A percentile compares a stretch with the other conserved stretches of the same genome.
Evolutionary conservation across 2,113 vertebrate species (phyloP).

Genomic region (Chaenocephalus aceratus): DNA sequence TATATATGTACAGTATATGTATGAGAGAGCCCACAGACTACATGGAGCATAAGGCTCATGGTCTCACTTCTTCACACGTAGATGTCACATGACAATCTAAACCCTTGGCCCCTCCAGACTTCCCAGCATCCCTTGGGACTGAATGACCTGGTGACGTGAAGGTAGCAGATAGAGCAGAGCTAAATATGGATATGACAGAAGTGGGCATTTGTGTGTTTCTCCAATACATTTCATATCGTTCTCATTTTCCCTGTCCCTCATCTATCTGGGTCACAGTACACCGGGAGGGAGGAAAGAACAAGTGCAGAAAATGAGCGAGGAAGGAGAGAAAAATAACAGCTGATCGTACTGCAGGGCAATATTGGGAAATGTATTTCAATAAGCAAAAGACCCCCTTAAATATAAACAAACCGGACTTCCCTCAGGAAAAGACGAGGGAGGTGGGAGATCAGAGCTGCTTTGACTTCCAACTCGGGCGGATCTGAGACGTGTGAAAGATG

Average conservation of each 20-base stretch:
- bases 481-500: slow-evolving; percentile 1
- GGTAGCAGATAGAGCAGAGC: slow-evolving; percentile 46
- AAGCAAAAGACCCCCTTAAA: neutral
- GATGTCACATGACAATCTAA: slow-evolving; percentile 29
- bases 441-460: slow-evolving; percentile 18
- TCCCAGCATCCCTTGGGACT: slow-evolving; percentile 38
- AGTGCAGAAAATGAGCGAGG: neutral
- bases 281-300: slow-evolving; percentile 17
- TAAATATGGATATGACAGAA: slow-evolving; percentile 49
- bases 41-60: neutral
- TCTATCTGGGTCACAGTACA: slow-evolving; percentile 83
- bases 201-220: slow-evolving; percentile 4
- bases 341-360: neutral
- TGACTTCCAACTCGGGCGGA: slow-evolving; percentile 7
- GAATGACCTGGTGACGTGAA: slow-evolving; percentile 54
- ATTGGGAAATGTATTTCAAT: neutral
- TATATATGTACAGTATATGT: no score
- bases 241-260: slow-evolving; percentile 29
- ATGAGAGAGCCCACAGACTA: neutral
- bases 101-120: slow-evolving; percentile 1
- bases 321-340: neutral
- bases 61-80: neutral
- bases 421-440: neutral
- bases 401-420: neutral
- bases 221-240: slow-evolving; percentile 19